Conservation (phyloP, 2,888 invertebrate species). For the Limnephilus lunatus region DNA sequence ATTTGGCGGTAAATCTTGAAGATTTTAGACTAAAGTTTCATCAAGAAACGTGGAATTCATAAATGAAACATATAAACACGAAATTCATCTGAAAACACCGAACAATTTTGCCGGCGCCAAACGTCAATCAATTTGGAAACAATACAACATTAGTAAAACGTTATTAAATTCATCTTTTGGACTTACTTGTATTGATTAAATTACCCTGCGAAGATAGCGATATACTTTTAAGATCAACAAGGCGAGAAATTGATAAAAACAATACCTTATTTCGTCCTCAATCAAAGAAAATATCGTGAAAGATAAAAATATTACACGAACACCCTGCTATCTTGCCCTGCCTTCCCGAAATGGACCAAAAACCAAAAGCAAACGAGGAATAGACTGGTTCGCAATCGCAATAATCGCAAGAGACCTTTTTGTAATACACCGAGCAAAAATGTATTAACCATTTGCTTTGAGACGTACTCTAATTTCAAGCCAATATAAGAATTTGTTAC, state of each 20-base stretch:
- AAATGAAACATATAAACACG: not conserved
- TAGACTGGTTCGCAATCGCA: not conserved
- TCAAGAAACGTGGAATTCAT: not conserved
- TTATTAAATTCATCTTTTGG: not conserved
- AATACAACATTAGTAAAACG: not conserved
- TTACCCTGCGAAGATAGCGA: not conserved
- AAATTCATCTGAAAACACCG: not conserved
- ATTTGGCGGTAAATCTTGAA: not conserved
- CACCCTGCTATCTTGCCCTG: not conserved
- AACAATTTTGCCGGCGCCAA: slow-evolving; percentile 39
- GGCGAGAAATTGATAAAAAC: not conserved
- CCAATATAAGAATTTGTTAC: not conserved
- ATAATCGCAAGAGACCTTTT: not conserved
- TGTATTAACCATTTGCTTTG: not conserved
- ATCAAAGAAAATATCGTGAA: not conserved
- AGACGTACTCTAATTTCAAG: not conserved
- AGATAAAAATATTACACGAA: not conserved
- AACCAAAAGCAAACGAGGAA: not conserved
- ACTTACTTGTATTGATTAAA: slow-evolving; percentile 23
- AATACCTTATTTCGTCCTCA: not conserved
- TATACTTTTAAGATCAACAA: not conserved
- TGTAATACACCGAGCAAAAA: not conserved
- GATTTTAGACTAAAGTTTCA: not conserved
- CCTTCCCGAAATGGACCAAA: slow-evolving; percentile 1
- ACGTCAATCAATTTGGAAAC: slow-evolving; percentile 23